Percentiles rank a stretch among this genome's conserved stretches.
phyloP scores from a whole-genome alignment of 2,113 vertebrate genomes.

The Oryzias curvinotus region DNA sequence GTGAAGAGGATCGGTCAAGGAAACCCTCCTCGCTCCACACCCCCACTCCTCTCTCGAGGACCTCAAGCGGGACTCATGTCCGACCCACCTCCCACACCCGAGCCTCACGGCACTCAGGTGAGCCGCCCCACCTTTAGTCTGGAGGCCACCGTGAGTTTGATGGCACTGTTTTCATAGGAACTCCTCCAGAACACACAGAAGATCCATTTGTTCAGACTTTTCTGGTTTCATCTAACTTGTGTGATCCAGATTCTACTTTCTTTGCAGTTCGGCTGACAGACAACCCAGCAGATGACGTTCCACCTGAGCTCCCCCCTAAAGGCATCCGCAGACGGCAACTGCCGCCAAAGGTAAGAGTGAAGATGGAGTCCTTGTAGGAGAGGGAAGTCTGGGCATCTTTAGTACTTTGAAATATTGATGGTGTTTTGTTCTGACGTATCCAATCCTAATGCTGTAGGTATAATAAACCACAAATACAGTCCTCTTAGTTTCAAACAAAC shows the following conservation, averaged over 20 bases:
- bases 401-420: too few species aligned
- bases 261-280: constrained; percentile 40
- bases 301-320: constrained; percentile 85
- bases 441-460: too few species aligned
- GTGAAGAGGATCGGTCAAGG: constrained; percentile 58
- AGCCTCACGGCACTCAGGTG: constrained; percentile 78
- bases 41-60: constrained; percentile 74
- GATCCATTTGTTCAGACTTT: too few species aligned
- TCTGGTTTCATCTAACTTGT: not conserved
- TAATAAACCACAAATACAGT: too few species aligned
- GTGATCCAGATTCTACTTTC: constrained; percentile 75
- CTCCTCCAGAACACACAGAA: too few species aligned
- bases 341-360: constrained; percentile 40
- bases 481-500: too few species aligned
- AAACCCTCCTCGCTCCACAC: constrained; percentile 24
- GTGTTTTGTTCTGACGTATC: too few species aligned
- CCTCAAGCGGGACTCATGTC: constrained; percentile 80
- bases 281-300: constrained; percentile 42
- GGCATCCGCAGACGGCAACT: constrained; percentile 65
- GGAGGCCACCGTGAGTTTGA: too few species aligned
- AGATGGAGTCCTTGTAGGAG: not conserved
- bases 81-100: constrained; percentile 47
- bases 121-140: not conserved
- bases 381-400: not conserved
- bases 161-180: too few species aligned